Evolutionary conservation across 2,797 vertebrate species (phyloP).

Genomic region (Eremophila alpestris): DNA sequence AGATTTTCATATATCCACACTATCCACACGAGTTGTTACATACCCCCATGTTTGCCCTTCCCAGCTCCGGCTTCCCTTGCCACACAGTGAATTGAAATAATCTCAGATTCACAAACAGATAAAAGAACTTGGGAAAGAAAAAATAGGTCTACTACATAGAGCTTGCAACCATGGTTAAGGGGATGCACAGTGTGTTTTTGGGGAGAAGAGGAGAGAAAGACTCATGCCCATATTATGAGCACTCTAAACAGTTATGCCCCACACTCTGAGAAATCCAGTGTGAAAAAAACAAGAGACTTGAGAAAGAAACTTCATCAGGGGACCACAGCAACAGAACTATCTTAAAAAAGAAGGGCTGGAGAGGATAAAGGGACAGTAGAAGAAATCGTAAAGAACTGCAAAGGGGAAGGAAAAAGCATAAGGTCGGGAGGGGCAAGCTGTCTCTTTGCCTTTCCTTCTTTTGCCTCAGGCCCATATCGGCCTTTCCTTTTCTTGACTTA

Average conservation of each 20-base stretch:
- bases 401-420: slow-evolving; percentile 62
- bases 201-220: neutral
- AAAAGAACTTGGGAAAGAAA: neutral
- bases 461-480: slow-evolving; percentile 72
- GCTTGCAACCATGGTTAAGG: neutral
- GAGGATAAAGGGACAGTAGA: slow-evolving; percentile 61
- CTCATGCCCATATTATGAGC: neutral
- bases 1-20: neutral
- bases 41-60: neutral
- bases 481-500: slow-evolving; percentile 73
- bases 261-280: slow-evolving; percentile 5
- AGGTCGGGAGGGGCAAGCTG: slow-evolving; percentile 68
- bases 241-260: neutral
- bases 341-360: slow-evolving; percentile 65
- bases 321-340: slow-evolving; percentile 58
- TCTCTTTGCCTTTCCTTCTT: slow-evolving; percentile 73
- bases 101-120: neutral
- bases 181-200: neutral
- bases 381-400: slow-evolving; percentile 57
- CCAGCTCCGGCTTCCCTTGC: neutral
- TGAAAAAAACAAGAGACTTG: slow-evolving; percentile 18
- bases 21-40: neutral
- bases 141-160: neutral
- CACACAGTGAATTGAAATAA: neutral
- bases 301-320: slow-evolving; percentile 63